phyloP scores from a whole-genome alignment of 1,140 invertebrate genomes.

The Condylostylus longicornis region DNA sequence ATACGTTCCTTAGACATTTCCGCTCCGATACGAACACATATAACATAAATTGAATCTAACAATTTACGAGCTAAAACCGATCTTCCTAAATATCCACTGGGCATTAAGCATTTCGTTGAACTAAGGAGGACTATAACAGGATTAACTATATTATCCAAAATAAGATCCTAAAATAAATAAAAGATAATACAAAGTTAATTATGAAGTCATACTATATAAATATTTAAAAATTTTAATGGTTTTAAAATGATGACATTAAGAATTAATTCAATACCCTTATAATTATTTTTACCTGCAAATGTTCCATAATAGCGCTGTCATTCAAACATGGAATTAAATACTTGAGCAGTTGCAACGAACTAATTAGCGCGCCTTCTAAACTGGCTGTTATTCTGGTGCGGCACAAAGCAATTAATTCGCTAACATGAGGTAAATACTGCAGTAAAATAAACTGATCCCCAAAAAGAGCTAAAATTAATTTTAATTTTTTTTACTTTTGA shows the following conservation, averaged over 20 bases:
- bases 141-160: slow-evolving; percentile 61
- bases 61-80: slow-evolving; percentile 61
- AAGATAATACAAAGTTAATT: neutral
- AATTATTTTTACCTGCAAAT: slow-evolving; percentile 47
- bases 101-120: slow-evolving; percentile 60
- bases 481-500: neutral
- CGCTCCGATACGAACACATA: slow-evolving; percentile 65
- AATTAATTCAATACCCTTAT: slow-evolving; percentile 2
- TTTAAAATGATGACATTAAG: slow-evolving; percentile 5
- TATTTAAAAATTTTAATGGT: slow-evolving; percentile 3
- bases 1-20: slow-evolving; percentile 70
- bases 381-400: slow-evolving; percentile 61
- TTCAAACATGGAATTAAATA: slow-evolving; percentile 65
- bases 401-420: slow-evolving; percentile 62
- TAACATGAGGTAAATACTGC: slow-evolving; percentile 88
- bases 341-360: slow-evolving; percentile 65
- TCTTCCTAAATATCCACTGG: slow-evolving; percentile 58
- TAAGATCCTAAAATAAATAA: slow-evolving; percentile 39
- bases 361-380: slow-evolving; percentile 77
- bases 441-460: slow-evolving; percentile 85
- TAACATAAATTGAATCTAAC: slow-evolving; percentile 59
- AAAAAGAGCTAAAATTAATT: slow-evolving; percentile 51
- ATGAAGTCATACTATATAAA: neutral
- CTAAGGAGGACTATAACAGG: slow-evolving; percentile 58
- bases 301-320: slow-evolving; percentile 75